Conservation (phyloP, 2,113 vertebrate species). For the Macquaria ambigua region DNA sequence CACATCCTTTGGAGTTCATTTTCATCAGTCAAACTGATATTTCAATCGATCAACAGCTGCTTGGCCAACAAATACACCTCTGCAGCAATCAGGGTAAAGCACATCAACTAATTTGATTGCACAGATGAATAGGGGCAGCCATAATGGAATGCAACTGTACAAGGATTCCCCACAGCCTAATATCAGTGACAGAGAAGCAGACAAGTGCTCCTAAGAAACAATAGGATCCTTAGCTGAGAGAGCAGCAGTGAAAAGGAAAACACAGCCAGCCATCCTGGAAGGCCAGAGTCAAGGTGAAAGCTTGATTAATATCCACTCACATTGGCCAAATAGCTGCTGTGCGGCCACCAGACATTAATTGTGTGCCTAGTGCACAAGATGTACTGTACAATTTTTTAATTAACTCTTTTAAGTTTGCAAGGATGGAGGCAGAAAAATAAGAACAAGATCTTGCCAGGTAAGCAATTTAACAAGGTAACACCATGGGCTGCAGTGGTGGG, state of each 20-base stretch:
- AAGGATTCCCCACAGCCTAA: conserved; percentile 46
- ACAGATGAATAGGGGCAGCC: conserved; percentile 38
- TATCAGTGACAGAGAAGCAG: conserved; percentile 19
- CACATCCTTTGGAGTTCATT: conserved; percentile 55
- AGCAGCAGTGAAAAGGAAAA: conserved; percentile 43
- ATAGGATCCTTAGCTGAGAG: conserved; percentile 21
- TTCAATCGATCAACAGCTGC: conserved; percentile 56
- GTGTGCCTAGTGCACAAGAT: conserved; percentile 35
- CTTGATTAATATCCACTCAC: conserved; percentile 68
- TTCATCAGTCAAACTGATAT: conserved; percentile 50
- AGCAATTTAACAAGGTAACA: conserved; percentile 51
- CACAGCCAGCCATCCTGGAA: conserved; percentile 33
- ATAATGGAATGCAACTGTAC: conserved; percentile 25
- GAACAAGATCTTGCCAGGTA: conserved; percentile 39
- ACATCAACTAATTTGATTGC: conserved; percentile 54
- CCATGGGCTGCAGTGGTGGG: conserved; percentile 22
- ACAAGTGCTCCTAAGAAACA: conserved; percentile 29
- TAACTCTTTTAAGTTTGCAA: conserved; percentile 42
- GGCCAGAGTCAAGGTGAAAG: conserved; percentile 71
- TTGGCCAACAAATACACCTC: conserved; percentile 37
- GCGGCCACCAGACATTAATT: conserved; percentile 46
- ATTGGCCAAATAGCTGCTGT: conserved; percentile 42
- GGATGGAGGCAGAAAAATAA: conserved; percentile 16
- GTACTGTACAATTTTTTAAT: conserved; percentile 44
- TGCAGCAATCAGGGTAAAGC: conserved; percentile 43